Evolutionary conservation across 1,140 invertebrate genomes (phyloP).

Genomic region (Trachelipus rathkii): DNA sequence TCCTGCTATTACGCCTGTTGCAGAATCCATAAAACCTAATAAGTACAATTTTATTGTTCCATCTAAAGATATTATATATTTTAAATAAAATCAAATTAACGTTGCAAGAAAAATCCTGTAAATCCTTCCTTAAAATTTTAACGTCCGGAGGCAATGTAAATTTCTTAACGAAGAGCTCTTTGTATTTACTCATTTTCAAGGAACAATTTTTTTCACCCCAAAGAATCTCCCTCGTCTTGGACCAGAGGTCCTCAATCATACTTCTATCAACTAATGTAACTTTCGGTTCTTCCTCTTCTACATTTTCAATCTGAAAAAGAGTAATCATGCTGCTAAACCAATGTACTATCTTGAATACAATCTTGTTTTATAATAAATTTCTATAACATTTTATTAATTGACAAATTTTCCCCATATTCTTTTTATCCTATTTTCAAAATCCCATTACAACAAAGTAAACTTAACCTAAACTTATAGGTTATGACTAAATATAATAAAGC

Average conservation of each 20-base stretch:
- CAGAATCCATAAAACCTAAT: too few relatives aligned
- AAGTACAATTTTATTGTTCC: too few relatives aligned
- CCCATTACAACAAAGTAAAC: too few relatives aligned
- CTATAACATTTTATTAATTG: too few relatives aligned
- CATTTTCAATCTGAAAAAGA: slow-evolving; percentile 47
- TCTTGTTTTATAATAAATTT: too few relatives aligned
- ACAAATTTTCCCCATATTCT: too few relatives aligned
- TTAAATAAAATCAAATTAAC: slow-evolving; percentile 47
- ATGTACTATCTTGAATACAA: too few relatives aligned
- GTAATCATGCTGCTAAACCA: slow-evolving; percentile 30
- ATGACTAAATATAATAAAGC: too few relatives aligned
- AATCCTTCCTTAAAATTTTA: slow-evolving; percentile 54
- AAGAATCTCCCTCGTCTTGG: slow-evolving; percentile 57
- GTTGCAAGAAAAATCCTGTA: slow-evolving; percentile 55
- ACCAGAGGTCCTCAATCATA: slow-evolving; percentile 49
- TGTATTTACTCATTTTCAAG: slow-evolving; percentile 54
- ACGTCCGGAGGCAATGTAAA: slow-evolving; percentile 54
- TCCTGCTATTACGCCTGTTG: too few relatives aligned
- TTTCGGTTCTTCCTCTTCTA: slow-evolving; percentile 49
- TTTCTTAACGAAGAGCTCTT: slow-evolving; percentile 52
- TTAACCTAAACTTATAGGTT: too few relatives aligned
- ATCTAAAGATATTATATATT: too few relatives aligned
- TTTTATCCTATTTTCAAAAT: too few relatives aligned
- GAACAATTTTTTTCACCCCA: slow-evolving; percentile 56
- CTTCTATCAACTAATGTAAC: slow-evolving; percentile 34